Evolutionary conservation across 1,140 invertebrate species (phyloP), one percentile per base, ranked within the genome.

Genomic region (Muscidifurax raptorellus): DNA sequence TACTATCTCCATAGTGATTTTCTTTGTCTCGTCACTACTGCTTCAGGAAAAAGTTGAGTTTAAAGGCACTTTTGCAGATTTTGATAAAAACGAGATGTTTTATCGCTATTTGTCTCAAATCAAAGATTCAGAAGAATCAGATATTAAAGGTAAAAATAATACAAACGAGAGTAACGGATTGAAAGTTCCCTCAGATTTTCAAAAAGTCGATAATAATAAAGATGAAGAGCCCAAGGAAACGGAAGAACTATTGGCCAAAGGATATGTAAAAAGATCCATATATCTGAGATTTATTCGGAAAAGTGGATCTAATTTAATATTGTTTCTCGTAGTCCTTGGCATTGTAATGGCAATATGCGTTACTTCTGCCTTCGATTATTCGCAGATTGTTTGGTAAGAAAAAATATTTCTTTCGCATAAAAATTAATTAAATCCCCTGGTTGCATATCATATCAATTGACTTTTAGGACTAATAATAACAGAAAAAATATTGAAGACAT

Each of bases 281-380:
- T 94, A 94, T 71, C 90, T 90, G 88, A 91, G 92, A 86, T 95
- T 94, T 86, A 92, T 95, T 85, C 90, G 88, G 25, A 91, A 94
- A 5, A 95, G 95, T 18, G 94, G 93, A 13, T 93, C 91, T 25
- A 82, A 91, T 18, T 90, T 89, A 1, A 87, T 94, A 3, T 59
- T 94, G 0, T 85, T 94, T 6, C 89, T 91, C 3, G 87, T 94
- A 12, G 15, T 92, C 0, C 15, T 90, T 28, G 92, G 91, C 85
- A 89, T 88, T n/a, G 82, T 94, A 22, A 76, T 94, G 6, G 92
- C 94, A 4, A 93, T 94, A 44, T 88, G 90, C 1, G 88, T 90
- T 15, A 94, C 92, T 5, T 95, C 93, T 64, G 92, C 93, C 52
- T 93, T 92, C 69, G 95, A 96, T 90, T 95, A 94, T 88, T 96